Conservation (phyloP, 1,140 invertebrate genomes). For the Diabrotica undecimpunctata region DNA sequence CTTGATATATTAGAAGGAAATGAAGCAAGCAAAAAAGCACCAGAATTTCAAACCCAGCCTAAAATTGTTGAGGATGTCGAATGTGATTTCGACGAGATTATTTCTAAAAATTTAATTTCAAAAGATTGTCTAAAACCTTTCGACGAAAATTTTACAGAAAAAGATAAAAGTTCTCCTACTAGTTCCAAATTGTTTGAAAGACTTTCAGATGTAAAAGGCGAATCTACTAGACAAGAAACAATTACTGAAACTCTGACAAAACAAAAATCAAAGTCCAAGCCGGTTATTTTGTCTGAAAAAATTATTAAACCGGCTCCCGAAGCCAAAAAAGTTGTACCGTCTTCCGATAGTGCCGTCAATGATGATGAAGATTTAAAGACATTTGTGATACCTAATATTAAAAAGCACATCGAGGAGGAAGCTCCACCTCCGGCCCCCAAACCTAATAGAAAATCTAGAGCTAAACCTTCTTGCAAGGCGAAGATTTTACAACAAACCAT, state of each 20-base stretch:
- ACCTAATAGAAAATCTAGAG: not conserved
- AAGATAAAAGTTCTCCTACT: conserved; percentile 21
- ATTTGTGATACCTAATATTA: conserved; percentile 40
- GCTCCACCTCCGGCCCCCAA: not conserved
- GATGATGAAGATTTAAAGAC: conserved; percentile 45
- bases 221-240: not conserved
- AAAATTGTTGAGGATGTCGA: conserved; percentile 25
- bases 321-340: conserved; percentile 33
- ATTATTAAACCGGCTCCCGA: conserved; percentile 38
- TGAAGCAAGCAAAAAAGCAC: conserved; percentile 19
- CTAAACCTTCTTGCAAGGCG: conserved; percentile 32
- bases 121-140: conserved; percentile 23
- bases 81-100: conserved; percentile 38
- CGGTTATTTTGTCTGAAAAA: conserved; percentile 44
- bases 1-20: conserved; percentile 32
- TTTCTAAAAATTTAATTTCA: conserved; percentile 36
- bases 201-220: conserved; percentile 19
- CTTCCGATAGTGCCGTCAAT: not conserved
- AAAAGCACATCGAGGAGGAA: conserved; percentile 32
- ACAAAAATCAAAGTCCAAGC: conserved; percentile 25
- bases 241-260: not conserved
- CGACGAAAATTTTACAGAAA: conserved; percentile 10
- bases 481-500: conserved; percentile 47
- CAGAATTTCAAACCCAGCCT: conserved; percentile 18
- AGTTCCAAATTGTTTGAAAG: conserved; percentile 34